A percentile compares a stretch with the other conserved stretches of the same genome.
Evolutionary conservation across 2,113 vertebrate genomes (phyloP).

Genomic region (Anser brachyrhynchus): DNA sequence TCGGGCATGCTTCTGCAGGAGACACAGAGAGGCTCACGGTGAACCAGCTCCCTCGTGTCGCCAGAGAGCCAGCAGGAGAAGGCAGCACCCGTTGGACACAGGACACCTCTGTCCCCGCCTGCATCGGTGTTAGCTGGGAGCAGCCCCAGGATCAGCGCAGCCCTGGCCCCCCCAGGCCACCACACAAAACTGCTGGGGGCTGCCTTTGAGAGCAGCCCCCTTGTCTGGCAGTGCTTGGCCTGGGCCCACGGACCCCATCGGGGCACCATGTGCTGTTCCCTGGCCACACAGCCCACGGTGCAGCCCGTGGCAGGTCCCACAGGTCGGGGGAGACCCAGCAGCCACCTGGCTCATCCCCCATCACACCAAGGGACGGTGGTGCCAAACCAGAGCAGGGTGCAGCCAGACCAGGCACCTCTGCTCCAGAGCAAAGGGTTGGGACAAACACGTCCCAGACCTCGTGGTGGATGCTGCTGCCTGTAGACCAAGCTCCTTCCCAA

Average conservation of each 20-base stretch:
- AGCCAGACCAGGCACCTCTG: background rate
- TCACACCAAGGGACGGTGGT: background rate
- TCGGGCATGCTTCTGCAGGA: conserved; percentile 88
- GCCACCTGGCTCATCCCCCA: background rate
- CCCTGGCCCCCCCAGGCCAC: background rate
- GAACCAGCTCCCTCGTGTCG: background rate
- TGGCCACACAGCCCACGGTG: fast-evolving
- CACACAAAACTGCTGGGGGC: background rate
- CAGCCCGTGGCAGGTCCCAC: background rate
- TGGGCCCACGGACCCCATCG: background rate
- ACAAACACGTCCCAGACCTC: background rate
- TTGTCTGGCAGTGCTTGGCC: background rate
- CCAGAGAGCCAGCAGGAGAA: background rate
- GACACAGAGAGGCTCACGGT: background rate
- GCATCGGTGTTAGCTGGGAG: too few relatives aligned
- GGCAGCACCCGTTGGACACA: background rate
- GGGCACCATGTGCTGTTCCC: fast-evolving
- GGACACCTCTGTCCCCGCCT: background rate
- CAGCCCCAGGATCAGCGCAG: background rate
- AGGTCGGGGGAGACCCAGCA: fast-evolving
- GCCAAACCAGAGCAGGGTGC: background rate
- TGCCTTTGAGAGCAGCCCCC: background rate
- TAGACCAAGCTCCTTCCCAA: background rate
- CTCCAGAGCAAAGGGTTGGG: background rate
- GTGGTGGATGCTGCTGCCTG: fast-evolving